Conservation (phyloP, 2,797 vertebrate genomes). For the Xenops minutus region DNA sequence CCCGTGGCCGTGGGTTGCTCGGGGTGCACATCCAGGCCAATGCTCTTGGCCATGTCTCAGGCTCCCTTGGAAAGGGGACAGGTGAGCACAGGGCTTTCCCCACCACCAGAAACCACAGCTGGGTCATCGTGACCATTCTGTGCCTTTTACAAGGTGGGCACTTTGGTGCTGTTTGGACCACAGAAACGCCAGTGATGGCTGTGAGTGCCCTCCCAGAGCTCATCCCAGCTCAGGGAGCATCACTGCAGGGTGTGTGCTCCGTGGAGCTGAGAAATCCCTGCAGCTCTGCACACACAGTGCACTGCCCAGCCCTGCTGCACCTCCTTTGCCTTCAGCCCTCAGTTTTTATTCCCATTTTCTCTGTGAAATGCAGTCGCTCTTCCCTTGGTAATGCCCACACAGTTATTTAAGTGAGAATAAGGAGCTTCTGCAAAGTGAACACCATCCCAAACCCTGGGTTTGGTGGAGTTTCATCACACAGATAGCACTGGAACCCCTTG, state of each 20-base stretch:
- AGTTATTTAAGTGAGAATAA: background rate
- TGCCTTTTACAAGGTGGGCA: background rate
- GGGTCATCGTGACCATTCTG: rapidly evolving
- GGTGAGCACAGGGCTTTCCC: background rate
- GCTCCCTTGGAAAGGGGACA: background rate
- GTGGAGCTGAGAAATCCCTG: background rate
- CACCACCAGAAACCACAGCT: rapidly evolving
- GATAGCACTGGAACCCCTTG: rapidly evolving
- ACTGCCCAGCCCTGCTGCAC: background rate
- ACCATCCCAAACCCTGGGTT: background rate
- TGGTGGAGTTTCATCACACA: background rate
- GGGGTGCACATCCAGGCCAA: background rate
- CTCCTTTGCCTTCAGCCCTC: background rate
- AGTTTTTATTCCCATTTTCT: background rate
- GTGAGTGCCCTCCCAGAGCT: background rate
- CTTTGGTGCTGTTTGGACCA: background rate
- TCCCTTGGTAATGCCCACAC: rapidly evolving
- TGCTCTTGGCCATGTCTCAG: rapidly evolving
- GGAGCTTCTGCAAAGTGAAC: background rate
- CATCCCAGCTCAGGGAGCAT: background rate
- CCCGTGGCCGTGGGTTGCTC: rapidly evolving
- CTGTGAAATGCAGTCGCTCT: background rate
- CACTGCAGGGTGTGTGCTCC: rapidly evolving
- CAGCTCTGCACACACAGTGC: background rate
- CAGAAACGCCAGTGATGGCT: background rate